Evolutionary conservation across 2,888 invertebrate genomes (phyloP), one percentile per base, ranked within the genome.

Genomic region (Lasioglossum calceatum): DNA sequence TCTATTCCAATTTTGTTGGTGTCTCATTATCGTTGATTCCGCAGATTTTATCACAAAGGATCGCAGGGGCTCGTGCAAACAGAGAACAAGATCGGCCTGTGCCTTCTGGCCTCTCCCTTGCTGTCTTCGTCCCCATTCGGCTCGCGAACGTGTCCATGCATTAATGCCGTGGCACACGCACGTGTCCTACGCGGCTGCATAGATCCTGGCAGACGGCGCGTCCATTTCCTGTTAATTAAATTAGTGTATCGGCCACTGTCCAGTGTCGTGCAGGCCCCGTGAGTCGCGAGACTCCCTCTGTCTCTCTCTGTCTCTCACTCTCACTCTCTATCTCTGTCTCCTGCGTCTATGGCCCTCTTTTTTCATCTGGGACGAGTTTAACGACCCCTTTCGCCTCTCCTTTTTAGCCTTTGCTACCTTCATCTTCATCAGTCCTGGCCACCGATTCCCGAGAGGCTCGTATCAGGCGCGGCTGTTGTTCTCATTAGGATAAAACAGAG

Each of bases 401-500:
- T 80, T 77, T 79, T 78, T 58, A 78, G 67, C 77, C 83, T 71
- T 71, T 73, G 67, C 81, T 77, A 78, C 79, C 91, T 79, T 85
- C 89, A 92, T 92, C 92, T 92, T 91, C 92, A 92, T 92, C 93
- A 90, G 92, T 87, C 85, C 74, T 85, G 72, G 88, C 82, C 90
- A 85, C 89, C 91, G 89, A 92, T 94, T 93, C 94, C 94, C 94
- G 92, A 91, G 94, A 92, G 94, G 84, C 92, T 92, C 92, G 93
- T 93, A 92, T 92, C 92, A 89, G 89, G 82, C 91, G 90, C 92
- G 92, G 89, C 92, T 91, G 91, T 92, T 93, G 93, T 92, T 93
- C 94, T 94, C 94, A 94, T 94, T 94, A 94, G 94, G 94, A 92
- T 94, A 94, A 94, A 94, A 94, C 94, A 93, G 87, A 89, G 91